Evolutionary conservation across 2,888 invertebrate species (phyloP), one percentile per base, ranked within the genome.

Genomic region (Acrobasis consociella): DNA sequence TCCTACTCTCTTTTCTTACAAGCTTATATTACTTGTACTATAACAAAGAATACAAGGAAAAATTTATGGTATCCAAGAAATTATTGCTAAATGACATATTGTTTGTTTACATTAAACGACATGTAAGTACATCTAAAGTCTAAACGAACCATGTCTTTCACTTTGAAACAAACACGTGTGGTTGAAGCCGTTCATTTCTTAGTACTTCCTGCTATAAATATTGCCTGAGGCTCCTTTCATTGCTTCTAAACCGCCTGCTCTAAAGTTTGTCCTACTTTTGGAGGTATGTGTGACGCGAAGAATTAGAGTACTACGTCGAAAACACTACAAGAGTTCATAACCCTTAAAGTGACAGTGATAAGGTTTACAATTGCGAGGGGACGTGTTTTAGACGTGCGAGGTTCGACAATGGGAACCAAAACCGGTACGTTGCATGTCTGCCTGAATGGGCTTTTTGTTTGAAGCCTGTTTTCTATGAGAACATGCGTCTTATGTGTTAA

Each of bases 401-500:
- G 16, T 42, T 16, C 55, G 55, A 56, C 56, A 56, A 56, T 56
- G 42, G 56, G 56, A 56, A 56, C 42, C 56, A 42, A 56, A 56
- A 56, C 56, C 56, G 56, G 56, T 56, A 56, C 22, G 56, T 42
- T 56, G 56, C 56, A 53, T 56, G 56, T 42, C 42, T 56, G 38
- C 10, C 38, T 38, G 42, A 56, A 56, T 56, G 56, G 56, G 16
- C 38, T 56, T 56, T 56, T 56, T 56, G 42, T 56, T 56, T 17
- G 39, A 39, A 11, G 56, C 42, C 13, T 9, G 56, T 56, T 56
- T 56, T 9, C 56, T 56, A 42, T 56, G 58, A 63, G 63, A 51
- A 22, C 51, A 53, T 63, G 62, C 58, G 62, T 58, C 46, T 59
- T 59, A 53, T 59, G 59, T 59, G 65, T 58, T 60, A 42, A 50